phyloP scores from a whole-genome alignment of 2,113 vertebrate genomes.

The Hucho hucho region DNA sequence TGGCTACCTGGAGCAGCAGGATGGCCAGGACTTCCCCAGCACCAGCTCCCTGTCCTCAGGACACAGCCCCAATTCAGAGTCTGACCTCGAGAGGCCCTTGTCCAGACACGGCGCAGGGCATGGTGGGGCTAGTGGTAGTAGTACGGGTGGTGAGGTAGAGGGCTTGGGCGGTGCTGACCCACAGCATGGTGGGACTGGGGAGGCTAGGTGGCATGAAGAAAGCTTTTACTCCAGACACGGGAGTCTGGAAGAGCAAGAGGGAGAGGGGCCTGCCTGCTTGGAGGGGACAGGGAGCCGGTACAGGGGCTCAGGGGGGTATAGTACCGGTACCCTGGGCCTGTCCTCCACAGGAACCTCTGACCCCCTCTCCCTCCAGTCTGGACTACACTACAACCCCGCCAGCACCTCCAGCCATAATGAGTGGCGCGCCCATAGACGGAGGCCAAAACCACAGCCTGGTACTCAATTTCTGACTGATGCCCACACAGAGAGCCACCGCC shows the following conservation, averaged over 20 bases:
- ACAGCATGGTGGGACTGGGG: slow-evolving; percentile 16
- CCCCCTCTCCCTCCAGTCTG: slow-evolving; percentile 39
- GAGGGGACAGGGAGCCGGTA: slow-evolving; percentile 51
- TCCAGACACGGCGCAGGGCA: slow-evolving; percentile 42
- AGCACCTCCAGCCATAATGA: slow-evolving; percentile 60
- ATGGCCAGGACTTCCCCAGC: slow-evolving; percentile 68
- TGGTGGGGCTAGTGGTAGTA: background rate
- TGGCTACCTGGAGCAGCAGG: slow-evolving; percentile 57
- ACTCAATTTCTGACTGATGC: slow-evolving; percentile 14
- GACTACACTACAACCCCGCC: slow-evolving; percentile 62
- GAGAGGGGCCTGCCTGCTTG: slow-evolving; percentile 27
- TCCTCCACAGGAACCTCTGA: slow-evolving; percentile 52
- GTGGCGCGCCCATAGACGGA: slow-evolving; percentile 45
- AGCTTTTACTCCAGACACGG: slow-evolving; percentile 40
- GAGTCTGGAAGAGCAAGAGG: slow-evolving; percentile 31
- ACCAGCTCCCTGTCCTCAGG: slow-evolving; percentile 73
- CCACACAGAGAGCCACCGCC: slow-evolving; percentile 15
- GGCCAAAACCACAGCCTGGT: slow-evolving; percentile 36
- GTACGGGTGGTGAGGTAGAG: slow-evolving; percentile 18
- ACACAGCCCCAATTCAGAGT: slow-evolving; percentile 74
- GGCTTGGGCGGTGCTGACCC: slow-evolving; percentile 35
- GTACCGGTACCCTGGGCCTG: slow-evolving; percentile 23
- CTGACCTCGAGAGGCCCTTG: slow-evolving; percentile 54
- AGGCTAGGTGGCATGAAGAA: slow-evolving; percentile 48
- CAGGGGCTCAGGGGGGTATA: slow-evolving; percentile 30